Evolutionary conservation across 2,113 vertebrate species (phyloP).

Genomic region (Clinocottus analis): DNA sequence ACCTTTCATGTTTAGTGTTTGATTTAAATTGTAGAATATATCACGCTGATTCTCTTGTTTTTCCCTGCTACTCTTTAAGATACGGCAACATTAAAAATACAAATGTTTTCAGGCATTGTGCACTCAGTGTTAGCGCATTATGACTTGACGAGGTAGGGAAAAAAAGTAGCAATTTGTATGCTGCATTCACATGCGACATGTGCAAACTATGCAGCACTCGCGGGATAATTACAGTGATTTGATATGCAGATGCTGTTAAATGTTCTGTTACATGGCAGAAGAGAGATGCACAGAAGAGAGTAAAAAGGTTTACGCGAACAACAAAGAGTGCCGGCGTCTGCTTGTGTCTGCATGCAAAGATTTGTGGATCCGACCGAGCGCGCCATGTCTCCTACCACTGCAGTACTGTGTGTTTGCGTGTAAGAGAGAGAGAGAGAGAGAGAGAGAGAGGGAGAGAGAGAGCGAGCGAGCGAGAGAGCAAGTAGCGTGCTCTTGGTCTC

Average conservation of each 20-base stretch:
- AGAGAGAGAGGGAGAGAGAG: not conserved
- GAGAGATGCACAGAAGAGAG: not conserved
- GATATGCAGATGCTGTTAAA: conserved; percentile 28
- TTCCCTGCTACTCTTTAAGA: not conserved
- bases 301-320: conserved; percentile 14
- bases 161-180: not conserved
- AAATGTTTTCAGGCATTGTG: not conserved
- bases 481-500: conserved; percentile 30
- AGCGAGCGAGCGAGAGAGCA: not conserved
- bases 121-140: not conserved
- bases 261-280: conserved; percentile 30
- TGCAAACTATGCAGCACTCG: not conserved
- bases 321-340: not conserved
- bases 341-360: conserved; percentile 19
- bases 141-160: not conserved
- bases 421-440: conserved; percentile 3
- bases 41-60: not conserved
- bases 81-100: not conserved
- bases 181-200: not conserved
- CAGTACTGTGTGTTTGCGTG: conserved; percentile 13
- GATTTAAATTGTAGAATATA: not conserved
- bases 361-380: conserved; percentile 27
- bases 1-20: not conserved
- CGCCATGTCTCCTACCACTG: conserved; percentile 32
- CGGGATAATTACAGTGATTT: conserved; percentile 18